Evolutionary conservation across 92 coral and sea anemone species (phyloP), one percentile per base, ranked within the genome.

Genomic region (Siderastrea radians): DNA sequence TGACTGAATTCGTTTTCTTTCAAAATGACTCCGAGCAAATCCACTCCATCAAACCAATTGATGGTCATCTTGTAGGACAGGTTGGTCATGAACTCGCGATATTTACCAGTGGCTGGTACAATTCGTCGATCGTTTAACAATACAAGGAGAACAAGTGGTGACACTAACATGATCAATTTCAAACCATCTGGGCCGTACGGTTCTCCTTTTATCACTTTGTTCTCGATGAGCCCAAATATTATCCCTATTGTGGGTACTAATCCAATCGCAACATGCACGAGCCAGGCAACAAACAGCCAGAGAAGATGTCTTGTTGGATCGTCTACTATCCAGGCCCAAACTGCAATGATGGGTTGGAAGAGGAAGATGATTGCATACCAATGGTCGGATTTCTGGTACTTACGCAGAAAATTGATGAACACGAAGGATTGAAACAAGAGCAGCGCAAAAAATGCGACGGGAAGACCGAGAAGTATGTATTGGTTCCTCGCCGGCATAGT

Each of bases 1-100:
- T 43, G 50, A 8, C n/a, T 44, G 50, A 8, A 10, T 68, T 68
- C 74, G 16, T 45, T 43, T 44, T 43, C 17, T 44, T 68, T 16
- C 5, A 68, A 5, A 11, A 68, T 13, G 6, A 68, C 3, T 4
- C 74, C 50, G 50, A 68, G 50, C 50, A 68, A 8, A 3, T 45
- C 74, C 50, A 68, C 74, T 45, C 74, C 74, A 68, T 45, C 72
- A 51, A 68, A 68, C 16, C 44, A 47, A 68, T 43, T 51, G 52
- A 68, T 45, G 12, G 53, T 45, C 50, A 47, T 43, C 74, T 68
- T 10, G 50, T 43, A 44, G 50, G 74, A 68, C 26, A 68, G 50
- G 5, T 43, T 16, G 11, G 74, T 68, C 46, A 47, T 47, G 3
- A 68, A 68, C 74, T 4, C 5, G 11, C 15, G 74, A 13, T 68